Evolutionary conservation across 2,797 vertebrate species (phyloP), one percentile per base, ranked within the genome.

Genomic region (Hemibagrus guttatus): DNA sequence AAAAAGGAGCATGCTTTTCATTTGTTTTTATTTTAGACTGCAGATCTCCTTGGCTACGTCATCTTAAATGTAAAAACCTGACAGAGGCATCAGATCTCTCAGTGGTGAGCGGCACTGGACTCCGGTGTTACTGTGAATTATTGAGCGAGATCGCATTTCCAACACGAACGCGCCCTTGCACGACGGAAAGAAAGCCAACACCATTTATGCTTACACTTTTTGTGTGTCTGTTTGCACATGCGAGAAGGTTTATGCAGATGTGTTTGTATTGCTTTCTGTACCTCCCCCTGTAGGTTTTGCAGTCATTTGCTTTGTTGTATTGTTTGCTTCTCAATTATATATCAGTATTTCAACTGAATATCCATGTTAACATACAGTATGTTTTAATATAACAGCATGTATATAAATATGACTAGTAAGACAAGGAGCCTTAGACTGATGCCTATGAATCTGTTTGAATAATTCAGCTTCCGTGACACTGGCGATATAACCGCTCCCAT

Each of bases 151-250:
- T 96, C 94, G 64, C 84, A 92, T 96, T 94, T 95, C 95, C 79
- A 5, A 21, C 78, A 88, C 85, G 90, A 91, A 91, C 87, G 84
- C 54, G 83, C 85, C 94, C 92, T 94, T 94, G 92, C 94, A 93
- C 87, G 87, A 93, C 93, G 94, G 95, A 96, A 95, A 95, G 94
- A 94, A 96, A 96, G 91, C 91, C 88, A 94, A 95, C 93, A 95
- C 95, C 95, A 88, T 88, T 94, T 93, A 94, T 93, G 92, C 93
- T 83, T 78, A 93, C 91, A 91, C 87, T 13, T 78, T 14, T 74
- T 87, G 78, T 88, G 85, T 86, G 83, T 81, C 56, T 75, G 84
- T 87, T 84, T 87, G 81, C 81, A 72, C 46, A 79, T 81, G 58
- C 49, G 14, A 80, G 56, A 23, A 19, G 61, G 42, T 86, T 88